Conservation (phyloP, 1,140 invertebrate species). For the Achroia grisella region DNA sequence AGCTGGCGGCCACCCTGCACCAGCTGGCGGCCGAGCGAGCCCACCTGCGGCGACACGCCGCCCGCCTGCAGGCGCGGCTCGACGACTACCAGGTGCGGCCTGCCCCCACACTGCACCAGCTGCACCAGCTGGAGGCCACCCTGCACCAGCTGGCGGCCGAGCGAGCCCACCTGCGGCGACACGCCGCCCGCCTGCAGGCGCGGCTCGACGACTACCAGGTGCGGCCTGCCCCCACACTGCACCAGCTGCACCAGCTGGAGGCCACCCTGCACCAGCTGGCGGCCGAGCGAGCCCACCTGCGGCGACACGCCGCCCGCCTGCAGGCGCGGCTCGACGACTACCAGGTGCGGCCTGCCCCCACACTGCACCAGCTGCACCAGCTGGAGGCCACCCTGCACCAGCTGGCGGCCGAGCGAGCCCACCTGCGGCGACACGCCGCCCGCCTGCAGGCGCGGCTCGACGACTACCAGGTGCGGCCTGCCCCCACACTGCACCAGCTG, state of each 20-base stretch:
- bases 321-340: constrained; percentile 19
- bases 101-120: constrained; percentile 7
- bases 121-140: constrained; percentile 19
- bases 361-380: constrained; percentile 24
- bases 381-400: constrained; percentile 13
- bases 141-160: constrained; percentile 24
- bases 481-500: constrained; percentile 14
- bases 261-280: constrained; percentile 16
- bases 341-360: constrained; percentile 7
- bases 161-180: constrained; percentile 19
- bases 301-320: constrained; percentile 11
- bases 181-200: constrained; percentile 15
- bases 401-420: constrained; percentile 31
- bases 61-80: constrained; percentile 18
- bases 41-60: constrained; percentile 11
- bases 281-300: constrained; percentile 29
- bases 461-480: constrained; percentile 12
- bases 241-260: constrained; percentile 25
- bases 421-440: constrained; percentile 11
- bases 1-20: constrained; percentile 15
- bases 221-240: neutral
- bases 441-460: constrained; percentile 20
- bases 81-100: constrained; percentile 16
- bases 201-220: constrained; percentile 22
- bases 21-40: constrained; percentile 30